A percentile compares a stretch with the other conserved stretches of the same genome.
These are phyloP conservation scores for Montipora capitata DNA, from an alignment of 92 coral and sea anemone species.

Conservation along the genomic window DNA sequence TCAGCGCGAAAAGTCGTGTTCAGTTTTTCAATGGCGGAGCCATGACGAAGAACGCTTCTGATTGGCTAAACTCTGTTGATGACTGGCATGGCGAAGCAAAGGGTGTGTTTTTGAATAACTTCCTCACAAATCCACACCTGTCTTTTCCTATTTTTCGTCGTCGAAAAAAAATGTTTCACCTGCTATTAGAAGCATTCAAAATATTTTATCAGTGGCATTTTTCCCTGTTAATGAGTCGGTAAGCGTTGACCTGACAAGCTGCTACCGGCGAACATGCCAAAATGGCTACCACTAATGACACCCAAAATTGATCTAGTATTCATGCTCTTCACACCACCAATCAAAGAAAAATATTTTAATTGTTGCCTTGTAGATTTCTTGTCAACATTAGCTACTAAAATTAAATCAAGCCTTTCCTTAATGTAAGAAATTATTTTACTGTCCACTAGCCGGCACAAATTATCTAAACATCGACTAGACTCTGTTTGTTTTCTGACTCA, in stretches of 20 bases:
- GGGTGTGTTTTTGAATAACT: constrained; percentile 35
- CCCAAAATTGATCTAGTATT: constrained; percentile 27
- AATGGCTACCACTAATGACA: constrained; percentile 59
- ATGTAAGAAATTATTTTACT: constrained; percentile 70
- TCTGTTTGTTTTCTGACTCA: constrained; percentile 71
- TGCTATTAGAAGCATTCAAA: constrained; percentile 30
- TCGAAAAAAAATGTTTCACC: constrained; percentile 22
- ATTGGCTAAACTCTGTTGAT: constrained; percentile 17
- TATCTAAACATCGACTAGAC: constrained; percentile 89
- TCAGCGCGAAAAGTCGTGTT: neutral
- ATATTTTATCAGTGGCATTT: constrained; percentile 41
- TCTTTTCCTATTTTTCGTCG: constrained; percentile 6
- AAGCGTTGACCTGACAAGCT: constrained; percentile 19
- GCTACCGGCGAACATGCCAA: constrained; percentile 1
- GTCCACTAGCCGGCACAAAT: constrained; percentile 55
- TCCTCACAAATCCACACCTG: constrained; percentile 49
- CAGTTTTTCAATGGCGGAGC: constrained; percentile 36
- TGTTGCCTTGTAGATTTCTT: constrained; percentile 65
- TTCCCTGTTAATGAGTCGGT: constrained; percentile 49
- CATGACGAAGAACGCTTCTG: constrained; percentile 21
- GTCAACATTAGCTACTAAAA: constrained; percentile 84
- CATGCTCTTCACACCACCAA: constrained; percentile 51
- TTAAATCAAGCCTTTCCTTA: constrained; percentile 42
- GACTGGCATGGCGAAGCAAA: constrained; percentile 11
- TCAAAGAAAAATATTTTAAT: constrained; percentile 55